These are phyloP conservation scores for Bovichtus diacanthus DNA, from an alignment of 2,797 vertebrate species.

Conservation along the genomic window DNA sequence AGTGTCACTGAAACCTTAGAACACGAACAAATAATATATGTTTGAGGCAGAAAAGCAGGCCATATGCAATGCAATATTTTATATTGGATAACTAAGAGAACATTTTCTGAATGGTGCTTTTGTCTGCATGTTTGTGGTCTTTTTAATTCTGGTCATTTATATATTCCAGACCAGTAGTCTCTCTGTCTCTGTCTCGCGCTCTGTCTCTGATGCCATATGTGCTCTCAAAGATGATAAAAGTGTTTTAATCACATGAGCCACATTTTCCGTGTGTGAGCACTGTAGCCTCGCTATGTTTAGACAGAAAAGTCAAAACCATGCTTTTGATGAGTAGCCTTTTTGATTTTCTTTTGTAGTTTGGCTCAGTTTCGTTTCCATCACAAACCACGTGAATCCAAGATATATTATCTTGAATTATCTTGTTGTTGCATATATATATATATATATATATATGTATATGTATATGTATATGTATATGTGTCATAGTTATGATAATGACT, in stretches of 20 bases:
- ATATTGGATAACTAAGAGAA: neutral
- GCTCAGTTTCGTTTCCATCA: neutral
- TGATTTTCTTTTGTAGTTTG: too few species aligned
- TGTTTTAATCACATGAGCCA: constrained; percentile 58
- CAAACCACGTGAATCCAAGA: too few species aligned
- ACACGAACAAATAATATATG: neutral
- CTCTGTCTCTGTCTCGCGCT: too few species aligned
- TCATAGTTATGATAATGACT: neutral
- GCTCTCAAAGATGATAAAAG: constrained; percentile 39
- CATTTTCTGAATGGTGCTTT: neutral
- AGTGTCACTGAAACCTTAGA: neutral
- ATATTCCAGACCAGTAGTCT: too few species aligned
- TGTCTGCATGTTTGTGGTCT: neutral
- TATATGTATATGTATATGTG: too few species aligned
- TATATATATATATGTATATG: too few species aligned
- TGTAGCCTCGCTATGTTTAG: constrained; percentile 45
- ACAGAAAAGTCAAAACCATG: constrained; percentile 49
- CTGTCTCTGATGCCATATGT: neutral
- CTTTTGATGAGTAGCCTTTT: constrained; percentile 17
- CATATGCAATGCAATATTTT: neutral
- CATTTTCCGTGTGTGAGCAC: constrained; percentile 61
- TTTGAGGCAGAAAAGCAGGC: neutral
- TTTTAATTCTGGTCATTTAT: neutral
- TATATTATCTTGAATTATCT: neutral
- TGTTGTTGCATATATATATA: neutral